Evolutionary conservation across 2,113 vertebrate species (phyloP), one percentile per base, ranked within the genome.

Genomic region (Benitochromis conjunctus): DNA sequence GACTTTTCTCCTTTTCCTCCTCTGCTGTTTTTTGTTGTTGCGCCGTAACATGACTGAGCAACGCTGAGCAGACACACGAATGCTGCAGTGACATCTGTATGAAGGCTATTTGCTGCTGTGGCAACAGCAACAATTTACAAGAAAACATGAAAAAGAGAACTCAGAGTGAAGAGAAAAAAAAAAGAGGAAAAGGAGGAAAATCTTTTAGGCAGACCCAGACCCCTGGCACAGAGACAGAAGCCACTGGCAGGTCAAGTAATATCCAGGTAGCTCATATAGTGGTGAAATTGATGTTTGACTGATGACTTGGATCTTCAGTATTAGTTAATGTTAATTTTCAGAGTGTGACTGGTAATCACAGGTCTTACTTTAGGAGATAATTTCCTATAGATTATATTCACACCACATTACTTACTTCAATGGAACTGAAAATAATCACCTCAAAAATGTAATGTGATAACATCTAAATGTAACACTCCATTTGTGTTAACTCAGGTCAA

Each of bases 151-250:
- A 29, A 21, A 66, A 66, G 66, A 11, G 21, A 46, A 71, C 41
- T 18, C 41, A 71, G 8, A 0, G 13, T 71, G 8, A 71, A 46
- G 21, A 0, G 38, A 48, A 71, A 71, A 24, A 71, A 46, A 13
- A 5, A 71, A 64, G 60, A 64, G 19, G 41, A 71, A 46, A 46
- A 3, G 3, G 21, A 1, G n/a, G 21, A 46, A 71, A 71, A 29
- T 29, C 14, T 26, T 26, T 46, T 26, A 18, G 41, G 10, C 66
- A 71, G 14, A 46, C 8, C 21, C 66, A 71, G 21, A 29, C 41
- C 41, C 36, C 66, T 18, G 13, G 14, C 66, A 46, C 41, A 46
- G 66, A 46, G 66, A 0, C 41, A 26, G 11, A 66, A 41, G 62
- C 34, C 34, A 66, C 62, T 0, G 0, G 34, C 36, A 66, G 34